Base-by-base conservation (phyloP, 2,888 invertebrate species). In the Cremastinae sp. region DNA sequence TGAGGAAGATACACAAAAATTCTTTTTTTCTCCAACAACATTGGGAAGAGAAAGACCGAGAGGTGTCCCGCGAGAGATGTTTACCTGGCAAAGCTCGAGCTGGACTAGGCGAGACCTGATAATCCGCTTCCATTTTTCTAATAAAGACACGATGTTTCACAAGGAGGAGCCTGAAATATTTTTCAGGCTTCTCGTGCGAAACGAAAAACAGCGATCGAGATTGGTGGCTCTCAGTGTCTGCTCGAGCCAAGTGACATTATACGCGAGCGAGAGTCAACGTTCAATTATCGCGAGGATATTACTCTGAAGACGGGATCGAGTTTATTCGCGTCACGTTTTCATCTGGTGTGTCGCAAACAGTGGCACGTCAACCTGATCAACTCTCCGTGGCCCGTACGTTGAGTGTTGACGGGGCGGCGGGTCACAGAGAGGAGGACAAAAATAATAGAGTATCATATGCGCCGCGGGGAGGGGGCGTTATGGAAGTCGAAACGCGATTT, bases 61-160 rank as follows among this genome's bases (percentile, higher is more conserved):
- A 14, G 5, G 45, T 5, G 12, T 5, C 14, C 28, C 41, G 28
- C 34, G 65, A 61, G 10, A 58, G 36, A 58, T 73, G 70, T 83
- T 86, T 81, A 89, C 89, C 89, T 89, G 89, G 89, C 87, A 89
- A 87, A 85, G 83, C 86, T 85, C 88, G 86, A 75, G 88, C 86
- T 80, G 89, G 89, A 83, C 87, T 89, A 69, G 84, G 85, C 83
- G 88, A 87, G 78, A 88, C 85, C 84, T 89, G 89, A 84, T 88
- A 89, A 82, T 89, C 87, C 81, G 89, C 88, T 87, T 89, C 89
- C 89, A 89, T 89, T 82, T 85, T 78, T 41, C 16, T 22, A 61
- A n/a, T 38, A 28, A n/a, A 12, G 20, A 54, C 45, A 64, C 73
- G 64, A 36, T 22, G 49, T 53, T 58, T 66, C 38, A 14, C 45